Conservation (phyloP, 2,888 invertebrate species). For the Cephalotes varians region DNA sequence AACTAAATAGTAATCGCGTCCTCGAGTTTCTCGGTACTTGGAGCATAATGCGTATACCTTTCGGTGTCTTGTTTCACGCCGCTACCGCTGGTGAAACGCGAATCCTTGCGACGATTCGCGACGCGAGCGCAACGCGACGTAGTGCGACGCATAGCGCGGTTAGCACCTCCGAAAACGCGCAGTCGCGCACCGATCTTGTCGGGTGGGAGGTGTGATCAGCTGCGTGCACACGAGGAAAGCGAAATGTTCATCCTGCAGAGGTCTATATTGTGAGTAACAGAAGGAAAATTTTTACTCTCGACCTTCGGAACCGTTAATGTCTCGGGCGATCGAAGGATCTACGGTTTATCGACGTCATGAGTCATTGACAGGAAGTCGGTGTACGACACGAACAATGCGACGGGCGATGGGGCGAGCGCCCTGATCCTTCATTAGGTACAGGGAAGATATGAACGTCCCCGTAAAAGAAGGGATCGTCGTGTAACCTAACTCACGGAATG, state of each 20-base stretch:
- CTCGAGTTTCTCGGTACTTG: not conserved
- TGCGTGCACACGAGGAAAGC: slow-evolving; percentile 76
- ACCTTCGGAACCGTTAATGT: not conserved
- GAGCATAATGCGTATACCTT: not conserved
- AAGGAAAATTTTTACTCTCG: not conserved
- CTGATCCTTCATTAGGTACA: not conserved
- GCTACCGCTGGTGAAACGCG: not conserved
- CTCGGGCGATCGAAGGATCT: not conserved
- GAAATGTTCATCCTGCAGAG: slow-evolving; percentile 82
- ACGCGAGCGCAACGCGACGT: slow-evolving; percentile 1
- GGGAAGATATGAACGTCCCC: not conserved
- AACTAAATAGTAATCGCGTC: not conserved
- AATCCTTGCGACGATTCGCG: not conserved
- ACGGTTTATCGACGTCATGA: not conserved
- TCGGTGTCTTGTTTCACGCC: not conserved
- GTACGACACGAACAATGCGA: no score
- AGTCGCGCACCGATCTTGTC: slow-evolving; percentile 76
- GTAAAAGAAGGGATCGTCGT: not conserved
- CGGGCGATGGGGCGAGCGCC: not conserved
- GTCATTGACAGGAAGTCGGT: no score
- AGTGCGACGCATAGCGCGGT: not conserved
- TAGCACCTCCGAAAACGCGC: slow-evolving; percentile 73
- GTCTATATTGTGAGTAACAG: slow-evolving; percentile 76
- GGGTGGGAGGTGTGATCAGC: slow-evolving; percentile 81
- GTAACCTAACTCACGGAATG: slow-evolving; percentile 42